Evolutionary conservation across 2,888 invertebrate genomes (phyloP).

Genomic region (Kryphioiulus occultus): DNA sequence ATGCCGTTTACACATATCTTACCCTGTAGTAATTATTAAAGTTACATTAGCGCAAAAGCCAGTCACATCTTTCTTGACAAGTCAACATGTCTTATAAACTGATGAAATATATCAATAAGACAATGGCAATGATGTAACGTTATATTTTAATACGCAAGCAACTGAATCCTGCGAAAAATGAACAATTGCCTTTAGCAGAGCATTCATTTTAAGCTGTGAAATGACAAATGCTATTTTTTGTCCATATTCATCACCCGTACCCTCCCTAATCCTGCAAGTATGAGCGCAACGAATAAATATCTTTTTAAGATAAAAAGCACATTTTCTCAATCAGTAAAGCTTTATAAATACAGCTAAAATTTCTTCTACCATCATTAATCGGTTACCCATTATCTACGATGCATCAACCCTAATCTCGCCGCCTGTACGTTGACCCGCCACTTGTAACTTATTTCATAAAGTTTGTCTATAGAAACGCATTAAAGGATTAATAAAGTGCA

Average conservation of each 20-base stretch:
- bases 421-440: constrained; percentile 13
- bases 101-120: neutral
- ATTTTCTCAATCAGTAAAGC: constrained; percentile 20
- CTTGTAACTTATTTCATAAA: neutral
- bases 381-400: neutral
- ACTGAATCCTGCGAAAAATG: neutral
- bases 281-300: neutral
- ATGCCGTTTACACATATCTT: neutral
- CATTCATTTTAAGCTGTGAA: neutral
- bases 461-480: neutral
- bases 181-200: neutral
- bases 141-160: neutral
- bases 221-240: neutral
- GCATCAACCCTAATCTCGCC: neutral
- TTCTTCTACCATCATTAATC: neutral
- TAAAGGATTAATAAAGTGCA: neutral
- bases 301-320: neutral
- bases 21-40: neutral
- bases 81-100: neutral
- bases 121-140: neutral
- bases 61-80: neutral
- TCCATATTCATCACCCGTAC: neutral
- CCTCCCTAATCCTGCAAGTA: neutral
- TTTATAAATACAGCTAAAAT: neutral
- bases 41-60: neutral